phyloP scores from a whole-genome alignment of 2,888 invertebrate species.

The Philaethria dido region DNA sequence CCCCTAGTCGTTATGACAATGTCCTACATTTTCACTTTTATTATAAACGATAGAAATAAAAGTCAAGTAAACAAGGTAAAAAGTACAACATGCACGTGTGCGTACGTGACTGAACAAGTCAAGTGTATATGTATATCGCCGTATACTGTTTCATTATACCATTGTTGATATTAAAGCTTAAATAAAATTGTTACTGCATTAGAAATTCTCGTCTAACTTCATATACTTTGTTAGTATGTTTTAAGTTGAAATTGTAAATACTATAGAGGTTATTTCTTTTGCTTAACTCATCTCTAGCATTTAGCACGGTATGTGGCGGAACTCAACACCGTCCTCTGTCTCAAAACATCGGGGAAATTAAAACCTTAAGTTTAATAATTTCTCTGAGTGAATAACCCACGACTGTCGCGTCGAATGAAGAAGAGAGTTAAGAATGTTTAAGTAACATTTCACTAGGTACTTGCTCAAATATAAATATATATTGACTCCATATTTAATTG shows the following conservation, averaged over 20 bases:
- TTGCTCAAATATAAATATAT: too few relatives aligned
- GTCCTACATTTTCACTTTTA: constrained; percentile 32
- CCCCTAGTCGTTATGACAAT: constrained; percentile 23
- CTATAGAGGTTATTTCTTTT: neutral
- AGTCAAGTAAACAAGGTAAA: constrained; percentile 26
- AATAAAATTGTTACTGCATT: constrained; percentile 14
- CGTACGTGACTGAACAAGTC: constrained; percentile 20
- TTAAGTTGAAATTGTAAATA: neutral
- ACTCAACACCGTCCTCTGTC: too few relatives aligned
- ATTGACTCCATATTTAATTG: too few relatives aligned
- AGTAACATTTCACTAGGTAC: too few relatives aligned
- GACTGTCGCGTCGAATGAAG: too few relatives aligned
- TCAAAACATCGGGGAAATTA: too few relatives aligned
- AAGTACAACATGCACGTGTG: constrained; percentile 17
- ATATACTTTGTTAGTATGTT: neutral
- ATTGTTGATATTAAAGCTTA: constrained; percentile 17
- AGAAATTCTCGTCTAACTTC: neutral
- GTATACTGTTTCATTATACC: constrained; percentile 15
- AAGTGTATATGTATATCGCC: neutral
- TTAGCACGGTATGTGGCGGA: too few relatives aligned
- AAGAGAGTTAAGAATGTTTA: too few relatives aligned
- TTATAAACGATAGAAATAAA: constrained; percentile 22
- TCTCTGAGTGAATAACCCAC: too few relatives aligned
- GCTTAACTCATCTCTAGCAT: neutral
- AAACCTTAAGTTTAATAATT: too few relatives aligned